Percentiles rank a stretch among this genome's conserved stretches.
phyloP scores from a whole-genome alignment of 2,113 vertebrate species.

The Carollia perspicillata region DNA sequence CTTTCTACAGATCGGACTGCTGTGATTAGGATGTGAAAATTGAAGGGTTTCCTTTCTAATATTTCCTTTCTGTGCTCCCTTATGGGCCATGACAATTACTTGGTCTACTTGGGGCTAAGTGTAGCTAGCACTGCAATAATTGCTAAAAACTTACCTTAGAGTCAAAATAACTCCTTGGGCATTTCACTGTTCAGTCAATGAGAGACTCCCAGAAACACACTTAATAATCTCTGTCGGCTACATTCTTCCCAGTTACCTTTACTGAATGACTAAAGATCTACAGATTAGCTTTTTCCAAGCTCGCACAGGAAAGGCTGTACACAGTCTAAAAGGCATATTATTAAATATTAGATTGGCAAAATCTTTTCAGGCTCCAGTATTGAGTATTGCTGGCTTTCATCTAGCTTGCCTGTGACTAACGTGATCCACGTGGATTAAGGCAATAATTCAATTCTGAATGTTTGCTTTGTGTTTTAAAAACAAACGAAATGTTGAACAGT shows the following conservation, averaged over 20 bases:
- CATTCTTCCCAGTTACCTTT: not conserved
- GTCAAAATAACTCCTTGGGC: slow-evolving; percentile 12
- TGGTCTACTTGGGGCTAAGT: not conserved
- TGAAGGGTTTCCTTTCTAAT: slow-evolving; percentile 15
- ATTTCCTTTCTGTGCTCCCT: not conserved
- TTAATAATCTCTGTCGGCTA: slow-evolving; percentile 15
- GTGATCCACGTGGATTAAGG: slow-evolving; percentile 19
- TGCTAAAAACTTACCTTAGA: not conserved
- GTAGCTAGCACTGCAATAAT: not conserved
- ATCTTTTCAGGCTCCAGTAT: not conserved
- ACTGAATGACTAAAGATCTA: not conserved
- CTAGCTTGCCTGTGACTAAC: slow-evolving; percentile 12
- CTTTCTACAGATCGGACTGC: not conserved
- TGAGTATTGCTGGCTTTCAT: slow-evolving; percentile 31
- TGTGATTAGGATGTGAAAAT: slow-evolving; percentile 34
- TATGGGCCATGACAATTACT: slow-evolving; percentile 10
- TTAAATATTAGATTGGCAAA: slow-evolving; percentile 34
- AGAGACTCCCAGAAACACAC: not conserved
- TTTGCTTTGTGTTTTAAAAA: slow-evolving; percentile 61
- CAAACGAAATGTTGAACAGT: slow-evolving; percentile 48
- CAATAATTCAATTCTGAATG: slow-evolving; percentile 46
- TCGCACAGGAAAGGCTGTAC: not conserved
- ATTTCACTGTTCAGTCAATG: not conserved
- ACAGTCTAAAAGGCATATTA: not conserved
- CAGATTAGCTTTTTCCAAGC: slow-evolving; percentile 6